Percentiles rank a stretch among this genome's conserved stretches.
Evolutionary conservation across 1,140 invertebrate species (phyloP).

Genomic region (Venustaconcha ellipsiformis): DNA sequence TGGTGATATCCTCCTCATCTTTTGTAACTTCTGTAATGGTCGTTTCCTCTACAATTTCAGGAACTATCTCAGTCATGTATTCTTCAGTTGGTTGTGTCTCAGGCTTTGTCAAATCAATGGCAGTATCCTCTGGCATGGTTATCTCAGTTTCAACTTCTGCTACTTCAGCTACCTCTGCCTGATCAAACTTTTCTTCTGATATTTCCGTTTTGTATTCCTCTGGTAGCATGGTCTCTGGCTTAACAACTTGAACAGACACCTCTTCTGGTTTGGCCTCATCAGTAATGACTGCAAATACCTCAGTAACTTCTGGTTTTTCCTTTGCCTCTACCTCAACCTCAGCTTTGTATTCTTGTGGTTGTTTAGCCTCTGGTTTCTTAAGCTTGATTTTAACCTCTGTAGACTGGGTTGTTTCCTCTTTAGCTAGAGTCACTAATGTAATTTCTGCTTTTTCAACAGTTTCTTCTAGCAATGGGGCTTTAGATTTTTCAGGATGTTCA

Average conservation of each 20-base stretch:
- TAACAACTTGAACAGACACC: constrained; percentile 3
- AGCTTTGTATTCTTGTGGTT: constrained; percentile 36
- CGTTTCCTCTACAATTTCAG: constrained; percentile 12
- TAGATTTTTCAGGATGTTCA: no score
- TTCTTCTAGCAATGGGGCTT: no score
- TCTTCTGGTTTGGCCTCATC: constrained; percentile 24
- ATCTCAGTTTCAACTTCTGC: constrained; percentile 31
- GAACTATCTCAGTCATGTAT: background rate
- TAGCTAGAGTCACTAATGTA: no score
- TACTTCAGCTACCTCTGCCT: constrained; percentile 33
- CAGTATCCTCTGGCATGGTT: constrained; percentile 2
- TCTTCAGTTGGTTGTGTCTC: background rate
- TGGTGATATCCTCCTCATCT: background rate
- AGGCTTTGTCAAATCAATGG: background rate
- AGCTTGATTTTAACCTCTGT: constrained; percentile 24
- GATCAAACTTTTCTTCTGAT: constrained; percentile 31
- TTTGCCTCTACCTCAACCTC: constrained; percentile 36
- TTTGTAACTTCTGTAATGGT: background rate
- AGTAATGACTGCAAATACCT: constrained; percentile 36
- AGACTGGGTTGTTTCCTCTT: constrained; percentile 3
- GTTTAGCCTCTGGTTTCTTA: constrained; percentile 29
- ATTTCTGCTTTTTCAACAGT: no score
- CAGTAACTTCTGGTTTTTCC: constrained; percentile 35
- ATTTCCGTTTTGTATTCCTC: constrained; percentile 16
- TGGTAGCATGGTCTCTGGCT: constrained; percentile 11